phyloP scores from a whole-genome alignment of 2,797 vertebrate genomes.

The Tolypeutes matacus region DNA sequence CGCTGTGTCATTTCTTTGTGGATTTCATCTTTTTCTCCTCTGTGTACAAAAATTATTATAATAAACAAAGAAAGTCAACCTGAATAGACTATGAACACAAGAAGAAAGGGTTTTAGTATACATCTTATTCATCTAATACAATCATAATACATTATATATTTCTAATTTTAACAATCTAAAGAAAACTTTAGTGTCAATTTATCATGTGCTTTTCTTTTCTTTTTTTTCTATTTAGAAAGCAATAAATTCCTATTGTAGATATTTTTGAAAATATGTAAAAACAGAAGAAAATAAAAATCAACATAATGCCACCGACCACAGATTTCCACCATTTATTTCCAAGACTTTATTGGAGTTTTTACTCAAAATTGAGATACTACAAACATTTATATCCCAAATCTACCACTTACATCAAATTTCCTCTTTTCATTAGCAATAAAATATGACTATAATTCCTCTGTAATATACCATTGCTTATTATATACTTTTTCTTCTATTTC shows the following conservation, averaged over 20 bases:
- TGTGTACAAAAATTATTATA: conserved; percentile 46
- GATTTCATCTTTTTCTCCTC: not conserved
- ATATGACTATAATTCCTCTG: not conserved
- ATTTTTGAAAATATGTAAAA: not conserved
- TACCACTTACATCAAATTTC: not conserved
- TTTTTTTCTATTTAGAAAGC: conserved; percentile 35
- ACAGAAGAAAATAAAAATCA: not conserved
- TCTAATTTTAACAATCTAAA: not conserved
- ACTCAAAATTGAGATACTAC: not conserved
- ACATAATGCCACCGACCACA: not conserved
- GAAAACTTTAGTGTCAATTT: not conserved
- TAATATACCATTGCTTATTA: not conserved
- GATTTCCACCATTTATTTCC: not conserved
- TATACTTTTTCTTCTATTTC: not conserved
- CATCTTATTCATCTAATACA: not conserved
- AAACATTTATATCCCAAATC: not conserved
- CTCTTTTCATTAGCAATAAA: not conserved
- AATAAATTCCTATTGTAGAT: not conserved
- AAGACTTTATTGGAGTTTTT: not conserved
- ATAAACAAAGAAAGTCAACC: conserved; percentile 30
- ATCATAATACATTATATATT: not conserved
- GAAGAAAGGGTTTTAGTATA: not conserved
- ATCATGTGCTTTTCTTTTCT: not conserved
- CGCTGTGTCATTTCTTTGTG: accelerated
- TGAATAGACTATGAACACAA: not conserved